Evolutionary conservation across 1,140 invertebrate species (phyloP).

Genomic region (Neoseiulus cucumeris): DNA sequence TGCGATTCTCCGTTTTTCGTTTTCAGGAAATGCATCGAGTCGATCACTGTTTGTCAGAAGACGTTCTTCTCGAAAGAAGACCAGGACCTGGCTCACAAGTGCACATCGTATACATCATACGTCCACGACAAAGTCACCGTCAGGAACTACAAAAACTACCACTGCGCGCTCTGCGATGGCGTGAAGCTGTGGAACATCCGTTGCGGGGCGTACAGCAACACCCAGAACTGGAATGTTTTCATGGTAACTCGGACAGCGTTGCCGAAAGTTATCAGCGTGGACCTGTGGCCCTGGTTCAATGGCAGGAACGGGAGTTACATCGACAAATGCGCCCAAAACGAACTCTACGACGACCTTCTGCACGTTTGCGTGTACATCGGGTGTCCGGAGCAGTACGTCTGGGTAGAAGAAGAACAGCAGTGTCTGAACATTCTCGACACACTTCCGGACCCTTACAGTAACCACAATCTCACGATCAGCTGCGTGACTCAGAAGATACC

Average conservation of each 20-base stretch:
- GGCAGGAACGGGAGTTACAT: neutral
- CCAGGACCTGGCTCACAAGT: neutral
- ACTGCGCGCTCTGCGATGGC: constrained; percentile 3
- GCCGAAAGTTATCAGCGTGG: neutral
- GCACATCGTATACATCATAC: constrained; percentile 3
- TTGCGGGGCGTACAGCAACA: constrained; percentile 1
- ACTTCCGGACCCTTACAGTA: neutral
- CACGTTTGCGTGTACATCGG: constrained; percentile 2
- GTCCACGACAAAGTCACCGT: constrained; percentile 1
- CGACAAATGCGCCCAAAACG: neutral
- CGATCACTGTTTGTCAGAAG: constrained; percentile 1
- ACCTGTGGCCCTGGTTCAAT: constrained; percentile 1
- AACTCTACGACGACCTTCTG: constrained; percentile 2
- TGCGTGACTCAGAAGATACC: constrained; percentile 1
- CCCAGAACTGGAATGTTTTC: constrained; percentile 8
- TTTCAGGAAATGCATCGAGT: constrained; percentile 4
- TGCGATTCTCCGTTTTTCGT: neutral
- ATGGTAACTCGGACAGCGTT: neutral
- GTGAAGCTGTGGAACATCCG: constrained; percentile 2
- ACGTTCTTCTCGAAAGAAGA: constrained; percentile 9
- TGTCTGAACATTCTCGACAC: constrained; percentile 4
- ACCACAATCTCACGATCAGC: neutral
- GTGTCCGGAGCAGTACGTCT: constrained; percentile 1
- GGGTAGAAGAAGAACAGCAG: neutral
- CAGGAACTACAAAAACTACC: neutral